Evolutionary conservation across 2,888 invertebrate genomes (phyloP).

Genomic region (Zygothrica quintamaculata): DNA sequence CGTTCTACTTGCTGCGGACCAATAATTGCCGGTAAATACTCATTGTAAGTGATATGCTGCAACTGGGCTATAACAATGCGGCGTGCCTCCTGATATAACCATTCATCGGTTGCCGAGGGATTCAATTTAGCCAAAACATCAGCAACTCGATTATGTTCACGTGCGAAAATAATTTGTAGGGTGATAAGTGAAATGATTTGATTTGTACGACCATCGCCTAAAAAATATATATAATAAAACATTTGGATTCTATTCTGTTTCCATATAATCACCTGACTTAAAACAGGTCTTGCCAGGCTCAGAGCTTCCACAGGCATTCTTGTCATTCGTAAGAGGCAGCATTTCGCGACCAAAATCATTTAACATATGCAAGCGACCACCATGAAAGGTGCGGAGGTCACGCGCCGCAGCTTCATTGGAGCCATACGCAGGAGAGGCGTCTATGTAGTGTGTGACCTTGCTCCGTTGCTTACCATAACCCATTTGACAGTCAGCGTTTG

Average conservation of each 20-base stretch:
- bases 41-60: constrained; percentile 92
- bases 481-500: constrained; percentile 88
- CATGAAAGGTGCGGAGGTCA: constrained; percentile 86
- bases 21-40: constrained; percentile 91
- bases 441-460: constrained; percentile 89
- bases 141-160: constrained; percentile 93
- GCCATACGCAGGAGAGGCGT: constrained; percentile 91
- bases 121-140: constrained; percentile 87
- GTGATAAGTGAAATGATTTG: constrained; percentile 91
- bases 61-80: constrained; percentile 90
- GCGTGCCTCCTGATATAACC: constrained; percentile 89
- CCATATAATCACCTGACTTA: constrained; percentile 81
- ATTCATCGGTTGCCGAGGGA: constrained; percentile 90
- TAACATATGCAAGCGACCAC: constrained; percentile 88
- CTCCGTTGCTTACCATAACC: constrained; percentile 89
- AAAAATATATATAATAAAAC: background rate
- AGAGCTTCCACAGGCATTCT: constrained; percentile 87
- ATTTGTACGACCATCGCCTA: constrained; percentile 91
- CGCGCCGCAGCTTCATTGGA: constrained; percentile 86
- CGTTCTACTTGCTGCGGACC: constrained; percentile 88
- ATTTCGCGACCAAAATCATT: constrained; percentile 88
- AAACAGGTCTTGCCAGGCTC: constrained; percentile 88
- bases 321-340: constrained; percentile 87
- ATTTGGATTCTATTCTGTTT: too few relatives aligned
- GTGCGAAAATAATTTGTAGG: constrained; percentile 89